Evolutionary conservation across 2,113 vertebrate species (phyloP).

Genomic region (Marmota flaviventris): DNA sequence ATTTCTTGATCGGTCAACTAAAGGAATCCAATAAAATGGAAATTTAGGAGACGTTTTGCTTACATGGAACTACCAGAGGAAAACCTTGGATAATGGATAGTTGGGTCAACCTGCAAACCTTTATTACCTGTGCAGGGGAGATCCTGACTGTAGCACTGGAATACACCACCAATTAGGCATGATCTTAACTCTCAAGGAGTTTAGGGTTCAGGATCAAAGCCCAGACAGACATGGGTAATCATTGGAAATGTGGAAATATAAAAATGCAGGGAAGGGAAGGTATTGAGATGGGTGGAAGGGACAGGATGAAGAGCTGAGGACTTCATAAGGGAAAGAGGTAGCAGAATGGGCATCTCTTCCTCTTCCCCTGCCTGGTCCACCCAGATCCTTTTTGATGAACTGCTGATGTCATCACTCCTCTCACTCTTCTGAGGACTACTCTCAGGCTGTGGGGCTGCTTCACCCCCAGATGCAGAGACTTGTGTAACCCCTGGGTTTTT

Average conservation of each 20-base stretch:
- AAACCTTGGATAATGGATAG: not conserved
- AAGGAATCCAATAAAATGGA: conserved; percentile 61
- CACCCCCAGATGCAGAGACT: not conserved
- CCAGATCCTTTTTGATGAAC: not conserved
- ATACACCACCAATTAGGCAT: not conserved
- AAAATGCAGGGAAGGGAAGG: not conserved
- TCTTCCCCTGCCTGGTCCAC: not conserved
- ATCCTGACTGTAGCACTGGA: not conserved
- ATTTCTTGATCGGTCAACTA: conserved; percentile 41
- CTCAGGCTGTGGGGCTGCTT: not conserved
- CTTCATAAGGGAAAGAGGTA: not conserved
- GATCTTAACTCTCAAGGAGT: not conserved
- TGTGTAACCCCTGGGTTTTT: not conserved
- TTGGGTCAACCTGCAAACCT: not conserved
- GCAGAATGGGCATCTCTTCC: not conserved
- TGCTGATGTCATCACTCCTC: not conserved
- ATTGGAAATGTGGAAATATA: not conserved
- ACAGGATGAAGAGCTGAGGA: not conserved
- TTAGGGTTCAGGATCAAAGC: not conserved
- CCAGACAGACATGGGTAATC: not conserved
- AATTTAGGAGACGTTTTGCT: conserved; percentile 22
- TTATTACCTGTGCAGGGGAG: not conserved
- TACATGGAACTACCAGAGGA: not conserved
- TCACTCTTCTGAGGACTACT: not conserved
- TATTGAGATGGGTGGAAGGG: not conserved